These are phyloP conservation scores for Drosophila pectinifera DNA, from an alignment of 1,140 invertebrate genomes.

Conservation along the genomic window DNA sequence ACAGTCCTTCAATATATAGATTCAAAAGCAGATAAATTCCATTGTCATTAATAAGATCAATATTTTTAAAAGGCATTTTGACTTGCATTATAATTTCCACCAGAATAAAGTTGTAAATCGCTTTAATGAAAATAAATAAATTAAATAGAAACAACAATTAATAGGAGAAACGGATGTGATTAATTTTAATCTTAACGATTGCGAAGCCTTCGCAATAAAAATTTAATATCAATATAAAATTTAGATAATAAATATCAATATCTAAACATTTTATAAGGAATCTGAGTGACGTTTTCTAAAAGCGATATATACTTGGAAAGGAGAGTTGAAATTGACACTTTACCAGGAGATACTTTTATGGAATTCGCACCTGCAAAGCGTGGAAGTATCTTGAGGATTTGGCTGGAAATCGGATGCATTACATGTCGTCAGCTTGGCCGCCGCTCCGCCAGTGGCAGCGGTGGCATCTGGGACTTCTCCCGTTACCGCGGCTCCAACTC, in stretches of 20 bases:
- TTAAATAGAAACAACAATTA: too few species aligned
- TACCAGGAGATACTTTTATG: slow-evolving; percentile 11
- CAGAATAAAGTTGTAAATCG: too few species aligned
- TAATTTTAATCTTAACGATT: not conserved
- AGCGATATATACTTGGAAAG: not conserved
- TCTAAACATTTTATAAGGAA: not conserved
- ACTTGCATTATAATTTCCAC: too few species aligned
- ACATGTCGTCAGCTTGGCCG: slow-evolving; percentile 34
- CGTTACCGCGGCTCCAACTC: slow-evolving; percentile 8
- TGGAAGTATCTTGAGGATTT: slow-evolving; percentile 4
- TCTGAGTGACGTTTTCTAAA: not conserved
- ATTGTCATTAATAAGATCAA: too few species aligned
- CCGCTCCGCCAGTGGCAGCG: slow-evolving; percentile 9
- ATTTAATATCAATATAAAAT: not conserved
- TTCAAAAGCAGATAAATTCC: too few species aligned
- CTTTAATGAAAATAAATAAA: too few species aligned
- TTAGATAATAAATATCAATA: not conserved
- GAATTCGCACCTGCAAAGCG: slow-evolving; percentile 31
- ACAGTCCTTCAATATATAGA: too few species aligned
- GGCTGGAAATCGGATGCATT: slow-evolving; percentile 39
- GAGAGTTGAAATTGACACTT: not conserved
- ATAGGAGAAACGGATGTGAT: too few species aligned
- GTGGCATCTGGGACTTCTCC: slow-evolving; percentile 21
- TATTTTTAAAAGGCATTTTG: too few species aligned
- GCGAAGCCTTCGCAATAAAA: not conserved